Conservation (phyloP, 2,797 vertebrate species). For the Ctenosaura bakeri region DNA sequence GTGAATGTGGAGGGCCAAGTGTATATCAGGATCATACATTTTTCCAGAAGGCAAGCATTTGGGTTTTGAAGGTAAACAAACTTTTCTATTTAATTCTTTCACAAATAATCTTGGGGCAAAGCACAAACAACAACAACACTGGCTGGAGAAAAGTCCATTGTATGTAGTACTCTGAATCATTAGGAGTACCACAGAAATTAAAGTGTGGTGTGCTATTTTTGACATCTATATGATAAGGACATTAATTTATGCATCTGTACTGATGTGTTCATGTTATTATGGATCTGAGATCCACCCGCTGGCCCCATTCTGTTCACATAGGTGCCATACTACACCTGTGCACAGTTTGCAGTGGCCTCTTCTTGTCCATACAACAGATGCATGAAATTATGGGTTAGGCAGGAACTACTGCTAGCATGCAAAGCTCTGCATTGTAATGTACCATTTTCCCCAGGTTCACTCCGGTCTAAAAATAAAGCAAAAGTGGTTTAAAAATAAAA, state of each 20-base stretch:
- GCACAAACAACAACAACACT: not conserved
- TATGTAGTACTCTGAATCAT: not conserved
- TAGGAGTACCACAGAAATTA: not conserved
- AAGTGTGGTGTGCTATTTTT: not conserved
- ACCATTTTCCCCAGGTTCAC: not conserved
- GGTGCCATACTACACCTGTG: not conserved
- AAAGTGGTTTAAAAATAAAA: not conserved
- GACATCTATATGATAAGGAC: not conserved
- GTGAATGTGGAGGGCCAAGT: no score
- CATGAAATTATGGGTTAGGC: not conserved
- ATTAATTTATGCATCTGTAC: not conserved
- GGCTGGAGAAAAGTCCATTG: not conserved
- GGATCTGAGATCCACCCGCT: not conserved
- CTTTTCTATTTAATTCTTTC: not conserved
- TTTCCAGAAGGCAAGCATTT: no score
- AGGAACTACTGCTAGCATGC: not conserved
- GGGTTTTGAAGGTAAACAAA: no score
- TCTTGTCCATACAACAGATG: not conserved
- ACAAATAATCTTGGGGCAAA: slow-evolving; percentile 10
- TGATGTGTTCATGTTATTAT: not conserved
- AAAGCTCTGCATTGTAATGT: not conserved
- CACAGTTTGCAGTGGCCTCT: not conserved
- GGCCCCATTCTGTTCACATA: not conserved
- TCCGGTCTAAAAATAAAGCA: not conserved
- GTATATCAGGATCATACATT: no score